Base-by-base conservation (phyloP, 2,113 vertebrate species). In the Osmerus mordax region DNA sequence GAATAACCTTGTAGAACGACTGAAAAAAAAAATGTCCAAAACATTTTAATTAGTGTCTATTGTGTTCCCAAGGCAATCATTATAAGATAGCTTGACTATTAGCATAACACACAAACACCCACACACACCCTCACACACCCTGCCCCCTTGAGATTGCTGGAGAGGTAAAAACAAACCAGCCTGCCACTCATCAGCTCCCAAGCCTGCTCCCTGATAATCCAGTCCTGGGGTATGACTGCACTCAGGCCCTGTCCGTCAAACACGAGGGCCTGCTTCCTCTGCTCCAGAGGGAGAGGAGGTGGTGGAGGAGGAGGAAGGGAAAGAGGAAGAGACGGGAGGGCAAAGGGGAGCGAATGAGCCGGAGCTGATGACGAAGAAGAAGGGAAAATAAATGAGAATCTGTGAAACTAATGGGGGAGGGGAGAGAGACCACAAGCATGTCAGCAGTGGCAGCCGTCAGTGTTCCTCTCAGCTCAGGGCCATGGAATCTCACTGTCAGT, bases 221-320 rank as follows among this genome's bases (percentile, higher is more conserved):
- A 62, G 73, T 73, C 80, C 78, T 53, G 54, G 3, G 80, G 83
- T 88, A 87, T 77, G 81, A 85, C 80, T 81, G 83, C 80, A 85
- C 89, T 83, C 78, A 86, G 83, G 85, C 72, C 74, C 86, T 82
- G 85, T 85, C 89, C 69, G 19, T 91, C 90, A 91, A 84, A 86
- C 79, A 81, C 81, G 69, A 85, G 83, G 80, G 83, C 59, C 81
- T 76, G 80, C 75, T 74, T 83, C 83, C 83, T 36, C 71, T 70
- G 59, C 76, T 73, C 71, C 77, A 59, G 71, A 73, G 79, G 82
- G 82, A 72, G 79, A 84, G 71, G 86, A 83, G 79, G 79, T 77
- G 56, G 73, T 78, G 80, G 70, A 77, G 80, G 61, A 67, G 71
- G 75, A 59, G 76, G 74, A 47, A 71, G 36, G 28, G 32, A 5